Evolutionary conservation across 2,797 vertebrate genomes (phyloP), one percentile per base, ranked within the genome.

Genomic region (Prunella strophiata): DNA sequence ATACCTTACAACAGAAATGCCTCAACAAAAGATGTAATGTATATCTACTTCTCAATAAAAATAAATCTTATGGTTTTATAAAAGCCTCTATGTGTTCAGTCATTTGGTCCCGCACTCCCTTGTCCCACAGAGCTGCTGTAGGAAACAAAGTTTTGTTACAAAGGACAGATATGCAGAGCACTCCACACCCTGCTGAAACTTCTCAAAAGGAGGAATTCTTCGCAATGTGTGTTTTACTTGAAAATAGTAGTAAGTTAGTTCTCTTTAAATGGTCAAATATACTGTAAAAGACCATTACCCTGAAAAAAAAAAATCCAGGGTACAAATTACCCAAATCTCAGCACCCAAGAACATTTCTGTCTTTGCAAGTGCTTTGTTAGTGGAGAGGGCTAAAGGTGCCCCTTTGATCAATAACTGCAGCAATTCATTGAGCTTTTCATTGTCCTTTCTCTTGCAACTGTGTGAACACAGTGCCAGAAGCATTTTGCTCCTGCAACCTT

Each of bases 401-500:
- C 13, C 2, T 52, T 11, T 10, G 11, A 34, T 29, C 65, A 22
- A 75, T 71, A 6, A 13, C 10, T 73, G 13, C 50, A 76, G 26
- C 16, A 57, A 18, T 42, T 80, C 42, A 23, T 5, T 29, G 38
- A 59, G 12, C 36, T 81, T n/a, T 0, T 0, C 51, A 22, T 20
- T 27, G 7, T 82, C 29, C 38, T 74, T 48, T 67, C 50, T 43
- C 81, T 85, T 55, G 19, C 68, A 80, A 36, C n/a, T 23, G 6
- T 66, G 54, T 48, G 63, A 92, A 70, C 65, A 32, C 38, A 10
- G 32, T 40, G 27, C 48, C 75, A 76, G 65, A 55, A 88, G 9
- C 18, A 36, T 86, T 94, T 92, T 5, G 10, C 8, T 83, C 59
- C 82, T 59, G 47, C 62, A n/a, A 73, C 76, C 62, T 89, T 91